Evolutionary conservation across 2,797 vertebrate species (phyloP), one percentile per base, ranked within the genome.

Genomic region (Morus bassanus): DNA sequence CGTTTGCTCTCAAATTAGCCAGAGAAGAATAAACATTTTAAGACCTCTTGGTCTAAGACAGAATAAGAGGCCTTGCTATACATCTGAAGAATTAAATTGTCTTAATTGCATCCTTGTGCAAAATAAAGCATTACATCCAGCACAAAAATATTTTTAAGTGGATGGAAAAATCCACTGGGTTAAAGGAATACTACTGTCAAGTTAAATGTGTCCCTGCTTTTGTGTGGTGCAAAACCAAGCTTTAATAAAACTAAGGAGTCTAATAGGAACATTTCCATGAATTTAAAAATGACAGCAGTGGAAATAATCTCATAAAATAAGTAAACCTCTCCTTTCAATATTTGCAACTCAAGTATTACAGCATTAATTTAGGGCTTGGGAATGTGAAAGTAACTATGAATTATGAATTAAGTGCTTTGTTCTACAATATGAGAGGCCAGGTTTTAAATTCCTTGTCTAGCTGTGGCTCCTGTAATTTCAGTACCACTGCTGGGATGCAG

Each of bases 41-140:
- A 96, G 78, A 93, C 65, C 27, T 93, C 94, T 61, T 85, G 76
- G 83, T 63, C 70, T 79, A 48, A 46, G 56, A 94, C 51, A 85
- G 60, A 96, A 70, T n/a, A 72, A 81, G 73, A 94, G 75, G 85
- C 35, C 24, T 74, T 86, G 74, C 79, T 89, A 68, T 83, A 80
- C 74, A 81, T 93, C 43, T 85, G 69, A 97, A 87, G 76, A 93
- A 93, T 39, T 89, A 76, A 90, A 92, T 88, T 67, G 73, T 80
- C 79, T 95, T 94, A 95, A 96, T 96, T 93, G 78, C 81, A 96
- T 95, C 95, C 91, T 96, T 74, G 91, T 94, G 92, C 73, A 95
- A 93, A 96, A 94, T 77, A 88, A 92, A 92, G 78, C 70, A 85
- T 95, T 93, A 91, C 83, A 82, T 35, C 80, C 33, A 74, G 64